Evolutionary conservation across 2,888 invertebrate species (phyloP), one percentile per base, ranked within the genome.

Genomic region (Podotricha telesiphe): DNA sequence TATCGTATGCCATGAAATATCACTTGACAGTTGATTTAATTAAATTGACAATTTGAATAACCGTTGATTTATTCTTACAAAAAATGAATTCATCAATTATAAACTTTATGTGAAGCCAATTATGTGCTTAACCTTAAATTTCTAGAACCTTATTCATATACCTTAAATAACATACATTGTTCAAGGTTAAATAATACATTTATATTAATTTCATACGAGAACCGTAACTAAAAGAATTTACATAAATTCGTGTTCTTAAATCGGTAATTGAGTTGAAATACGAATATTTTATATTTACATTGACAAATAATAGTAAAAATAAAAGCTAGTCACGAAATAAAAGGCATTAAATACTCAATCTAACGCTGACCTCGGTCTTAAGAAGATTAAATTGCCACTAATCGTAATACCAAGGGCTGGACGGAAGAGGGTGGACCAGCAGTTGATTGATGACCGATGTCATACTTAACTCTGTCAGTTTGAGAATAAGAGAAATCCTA

Each of bases 361-460:
- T 61, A 71, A 63, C 66, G 47, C 37, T 73, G 72, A 70, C 70
- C 70, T 70, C 72, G 68, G 63, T 70, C 68, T 73, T 70, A 73
- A 70, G 66, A 45, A 67, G 70, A 73, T 73, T 73, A 73, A 70
- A 73, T 73, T 73, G 70, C 66, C 70, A 66, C 70, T 73, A 73
- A 73, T 70, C 68, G 72, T 64, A 63, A 70, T 68, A 66, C 66
- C 64, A 64, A 67, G 66, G 63, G 66, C 53, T 67, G 69, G 66
- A 53, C 67, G 67, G 67, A 67, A 61, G 67, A 62, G 67, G 66
- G 66, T 66, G 58, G 70, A 65, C 66, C 68, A 67, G 22, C 65
- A 61, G 64, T 72, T 74, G 73, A 74, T 74, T 73, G 72, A 74
- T 73, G 74, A 69, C 72, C 67, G 63, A 70, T 66, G 58, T 37